Base-by-base conservation (phyloP, 2,888 invertebrate genomes). In the Torymus texanus region DNA sequence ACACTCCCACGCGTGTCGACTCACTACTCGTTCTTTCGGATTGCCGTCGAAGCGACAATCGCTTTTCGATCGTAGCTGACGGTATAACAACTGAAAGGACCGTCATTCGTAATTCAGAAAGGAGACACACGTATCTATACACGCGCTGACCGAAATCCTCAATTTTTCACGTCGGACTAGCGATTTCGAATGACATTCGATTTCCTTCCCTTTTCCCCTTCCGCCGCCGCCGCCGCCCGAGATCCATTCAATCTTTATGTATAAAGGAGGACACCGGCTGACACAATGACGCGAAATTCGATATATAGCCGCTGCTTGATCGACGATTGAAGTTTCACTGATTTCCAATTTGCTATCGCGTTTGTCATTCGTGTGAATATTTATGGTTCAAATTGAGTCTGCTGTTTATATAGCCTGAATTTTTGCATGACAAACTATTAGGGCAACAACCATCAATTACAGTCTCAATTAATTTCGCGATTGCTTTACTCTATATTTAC, bases 61-160 rank as follows among this genome's bases (percentile, higher is more conserved):
- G 73, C 21, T n/a, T 51, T 10, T 4, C 18, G n/a, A n/a, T 21
- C 11, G 62, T 21, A 1, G 41, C 41, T 8, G 41, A 8, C 41
- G 41, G 5, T 41, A 41, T 41, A 41, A 41, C 41, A 41, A 41
- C 41, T 51, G 72, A 72, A 51, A 21, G 62, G 51, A 53, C n/a
- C n/a, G 24, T n/a, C 62, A 62, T 72, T 72, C 29, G 62, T 72
- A 51, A 72, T 72, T 72, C 51, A 62, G 56, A 55, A 8, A 41
- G 14, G 18, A 63, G 53, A 51, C 53, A 3, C 12, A 21, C 21
- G 21, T 2, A 14, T 13, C 18, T n/a, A 29, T 21, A 55, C 24
- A 41, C 11, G 2, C 21, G 13, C 3, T 11, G 59, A 74, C 65
- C 16, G 74, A 41, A 63, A n/a, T 53, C 62, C 18, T 62, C 56